These are phyloP conservation scores for Pangasius macronema DNA, from an alignment of 2,797 vertebrate species.

Conservation along the genomic window DNA sequence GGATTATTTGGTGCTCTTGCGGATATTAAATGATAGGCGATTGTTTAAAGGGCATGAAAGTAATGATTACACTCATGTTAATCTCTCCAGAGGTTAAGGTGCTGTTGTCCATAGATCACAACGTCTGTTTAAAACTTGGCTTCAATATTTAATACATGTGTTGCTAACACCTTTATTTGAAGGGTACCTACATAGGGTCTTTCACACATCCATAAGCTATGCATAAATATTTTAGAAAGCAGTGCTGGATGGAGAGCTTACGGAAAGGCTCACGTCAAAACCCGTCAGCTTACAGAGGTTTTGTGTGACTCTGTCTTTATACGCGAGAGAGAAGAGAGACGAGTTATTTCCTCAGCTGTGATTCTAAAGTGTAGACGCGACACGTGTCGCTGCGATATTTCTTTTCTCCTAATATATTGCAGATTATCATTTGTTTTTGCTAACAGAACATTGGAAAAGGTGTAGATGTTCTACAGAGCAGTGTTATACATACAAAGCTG, in stretches of 20 bases:
- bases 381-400: neutral
- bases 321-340: neutral
- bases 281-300: neutral
- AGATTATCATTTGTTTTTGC: neutral
- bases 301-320: neutral
- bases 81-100: constrained; percentile 21
- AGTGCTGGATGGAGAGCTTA: neutral
- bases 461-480: neutral
- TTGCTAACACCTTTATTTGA: constrained; percentile 1
- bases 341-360: neutral
- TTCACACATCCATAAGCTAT: constrained; percentile 18
- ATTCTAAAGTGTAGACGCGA: neutral
- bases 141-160: constrained; percentile 1
- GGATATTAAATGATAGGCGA: constrained; percentile 14
- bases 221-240: constrained; percentile 1
- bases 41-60: constrained; percentile 1
- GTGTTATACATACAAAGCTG: neutral
- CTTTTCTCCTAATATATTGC: neutral
- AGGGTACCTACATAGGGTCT: neutral
- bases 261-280: neutral
- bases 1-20: constrained; percentile 53
- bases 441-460: neutral
- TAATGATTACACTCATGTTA: constrained; percentile 15
- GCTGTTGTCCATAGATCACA: constrained; percentile 22
- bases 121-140: constrained; percentile 7